Base-by-base conservation (phyloP, 2,113 vertebrate genomes). In the Collichthys lucidus region DNA sequence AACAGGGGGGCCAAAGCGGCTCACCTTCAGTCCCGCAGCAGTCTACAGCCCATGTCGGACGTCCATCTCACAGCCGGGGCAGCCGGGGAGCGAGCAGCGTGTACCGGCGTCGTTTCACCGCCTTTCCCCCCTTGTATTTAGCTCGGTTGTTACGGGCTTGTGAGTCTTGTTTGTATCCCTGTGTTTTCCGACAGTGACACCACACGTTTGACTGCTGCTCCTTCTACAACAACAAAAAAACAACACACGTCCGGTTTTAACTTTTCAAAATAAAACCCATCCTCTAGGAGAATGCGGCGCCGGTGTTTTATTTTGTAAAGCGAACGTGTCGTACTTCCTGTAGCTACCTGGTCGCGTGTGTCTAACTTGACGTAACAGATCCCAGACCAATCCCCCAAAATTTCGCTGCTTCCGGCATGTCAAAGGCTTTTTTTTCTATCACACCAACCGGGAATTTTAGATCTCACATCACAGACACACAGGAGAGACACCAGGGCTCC, bases 11-110 rank as follows among this genome's bases (percentile, higher is more conserved):
- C 71, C 67, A 81, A 68, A 49, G 75, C 72, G 66, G 29, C 67
- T 95, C 83, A 96, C 95, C 94, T 91, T 95, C 91, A 91, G 88
- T 89, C 85, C 93, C 83, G 84, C 88, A 79, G 82, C 84, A 88
- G 83, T 73, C 92, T 90, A 93, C 85, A 86, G 85, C 88, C 87
- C 88, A 49, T 47, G 79, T 68, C 77, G 85, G 88, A 91, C 93
- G 68, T 88, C 88, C 93, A 94, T 94, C 42, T 80, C 77, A 56
- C 35, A 40, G 35, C 22, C 56, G 49, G 29, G 29, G 61, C 56
- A 49, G 65, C 42, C 77, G 35, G 64, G 20, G 53, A 40, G 75
- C 86, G 59, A 49, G 74, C 65, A 14, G 73, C 68, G 8, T 2
- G 62, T 15, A 52, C 72, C 82, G 46, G 76, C 12, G 57, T 46